These are phyloP conservation scores for Rhopalosiphum padi DNA, from an alignment of 1,140 invertebrate species.

Conservation along the genomic window DNA sequence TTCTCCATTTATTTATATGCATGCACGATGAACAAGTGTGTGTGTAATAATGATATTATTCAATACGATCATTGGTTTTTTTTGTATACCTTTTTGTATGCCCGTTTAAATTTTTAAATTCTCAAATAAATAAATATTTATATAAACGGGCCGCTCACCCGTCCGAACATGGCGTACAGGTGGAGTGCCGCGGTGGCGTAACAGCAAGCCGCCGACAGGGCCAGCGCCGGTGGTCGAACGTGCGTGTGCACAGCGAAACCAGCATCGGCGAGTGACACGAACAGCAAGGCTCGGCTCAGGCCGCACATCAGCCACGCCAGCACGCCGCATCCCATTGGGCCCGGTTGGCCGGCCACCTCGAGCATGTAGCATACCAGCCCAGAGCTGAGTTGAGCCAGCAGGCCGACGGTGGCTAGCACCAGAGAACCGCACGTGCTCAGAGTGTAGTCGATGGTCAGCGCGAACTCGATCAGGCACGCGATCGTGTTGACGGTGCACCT, in stretches of 20 bases:
- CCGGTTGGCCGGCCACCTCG: slow-evolving; percentile 15
- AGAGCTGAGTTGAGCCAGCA: slow-evolving; percentile 44
- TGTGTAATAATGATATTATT: neutral
- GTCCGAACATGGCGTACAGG: slow-evolving; percentile 9
- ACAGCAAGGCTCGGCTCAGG: slow-evolving; percentile 19
- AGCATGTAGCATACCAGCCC: slow-evolving; percentile 39
- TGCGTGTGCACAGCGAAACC: neutral
- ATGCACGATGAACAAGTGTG: no score
- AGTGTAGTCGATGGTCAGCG: slow-evolving; percentile 18
- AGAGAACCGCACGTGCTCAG: slow-evolving; percentile 37
- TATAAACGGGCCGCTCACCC: neutral
- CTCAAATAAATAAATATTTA: no score
- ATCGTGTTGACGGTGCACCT: slow-evolving; percentile 38
- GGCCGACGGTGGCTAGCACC: slow-evolving; percentile 10
- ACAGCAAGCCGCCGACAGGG: slow-evolving; percentile 27
- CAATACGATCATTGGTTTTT: no score
- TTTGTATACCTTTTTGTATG: no score
- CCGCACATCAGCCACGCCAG: slow-evolving; percentile 42
- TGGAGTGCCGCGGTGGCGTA: slow-evolving; percentile 36
- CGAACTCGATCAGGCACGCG: slow-evolving; percentile 16
- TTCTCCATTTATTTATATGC: no score
- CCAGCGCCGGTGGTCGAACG: slow-evolving; percentile 12
- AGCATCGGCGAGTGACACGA: slow-evolving; percentile 15
- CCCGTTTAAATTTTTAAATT: no score
- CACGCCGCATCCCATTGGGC: slow-evolving; percentile 28